Percentiles rank a stretch among this genome's conserved stretches.
Evolutionary conservation across 2,113 vertebrate species (phyloP).

Genomic region (Aix galericulata): DNA sequence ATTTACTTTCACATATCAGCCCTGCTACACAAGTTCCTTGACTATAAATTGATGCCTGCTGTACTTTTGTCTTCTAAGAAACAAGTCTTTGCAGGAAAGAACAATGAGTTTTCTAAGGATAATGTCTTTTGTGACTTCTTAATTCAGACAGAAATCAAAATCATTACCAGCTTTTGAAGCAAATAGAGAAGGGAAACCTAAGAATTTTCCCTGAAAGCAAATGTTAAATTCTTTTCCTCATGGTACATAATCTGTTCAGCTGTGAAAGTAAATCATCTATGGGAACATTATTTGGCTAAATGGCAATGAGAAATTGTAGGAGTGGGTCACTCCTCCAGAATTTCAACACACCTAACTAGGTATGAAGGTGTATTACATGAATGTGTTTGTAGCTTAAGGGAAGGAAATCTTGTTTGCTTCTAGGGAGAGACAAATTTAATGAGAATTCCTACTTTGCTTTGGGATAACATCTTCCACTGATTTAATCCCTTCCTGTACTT

Average conservation of each 20-base stretch:
- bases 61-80: not conserved
- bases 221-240: not conserved
- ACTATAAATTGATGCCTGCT: not conserved
- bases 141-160: not conserved
- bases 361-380: not conserved
- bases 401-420: not conserved
- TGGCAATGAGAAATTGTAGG: not conserved
- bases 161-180: not conserved
- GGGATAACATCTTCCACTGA: constrained; percentile 78
- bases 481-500: constrained; percentile 72
- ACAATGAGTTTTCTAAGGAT: not conserved
- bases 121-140: not conserved
- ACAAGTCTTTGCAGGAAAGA: not conserved
- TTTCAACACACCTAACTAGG: not conserved
- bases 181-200: not conserved
- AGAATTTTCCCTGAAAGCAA: not conserved
- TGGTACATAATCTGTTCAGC: not conserved
- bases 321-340: not conserved
- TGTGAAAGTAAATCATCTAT: not conserved
- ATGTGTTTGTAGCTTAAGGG: not conserved
- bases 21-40: not conserved
- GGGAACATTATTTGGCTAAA: not conserved
- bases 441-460: constrained; percentile 72
- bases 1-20: not conserved
- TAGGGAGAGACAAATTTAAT: constrained; percentile 64